Conservation (phyloP, 2,113 vertebrate species). For the Muntiacus reevesi region DNA sequence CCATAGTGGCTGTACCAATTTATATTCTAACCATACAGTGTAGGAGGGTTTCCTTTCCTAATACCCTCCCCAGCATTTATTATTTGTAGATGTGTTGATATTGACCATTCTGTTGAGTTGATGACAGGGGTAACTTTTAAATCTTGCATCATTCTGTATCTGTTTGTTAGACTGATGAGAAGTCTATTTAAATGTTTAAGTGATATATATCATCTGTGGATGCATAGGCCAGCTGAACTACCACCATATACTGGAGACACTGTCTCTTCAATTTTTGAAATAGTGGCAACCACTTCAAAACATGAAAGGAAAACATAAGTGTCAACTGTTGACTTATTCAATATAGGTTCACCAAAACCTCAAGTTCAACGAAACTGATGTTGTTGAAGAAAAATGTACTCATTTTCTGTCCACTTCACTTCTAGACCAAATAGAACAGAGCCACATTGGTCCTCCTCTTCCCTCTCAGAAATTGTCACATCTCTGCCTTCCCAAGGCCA, state of each 20-base stretch:
- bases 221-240: neutral
- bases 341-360: neutral
- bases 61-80: neutral
- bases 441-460: neutral
- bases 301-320: neutral
- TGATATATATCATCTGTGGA: neutral
- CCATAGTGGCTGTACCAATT: neutral
- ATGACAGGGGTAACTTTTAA: neutral
- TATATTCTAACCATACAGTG: neutral
- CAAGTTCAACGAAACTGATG: neutral
- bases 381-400: neutral
- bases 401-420: neutral
- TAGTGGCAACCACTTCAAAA: neutral
- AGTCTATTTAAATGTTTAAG: neutral
- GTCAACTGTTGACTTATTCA: neutral
- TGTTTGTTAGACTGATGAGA: neutral
- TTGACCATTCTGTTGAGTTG: neutral
- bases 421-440: neutral
- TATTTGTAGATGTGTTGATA: neutral
- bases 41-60: neutral
- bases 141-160: neutral
- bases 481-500: neutral
- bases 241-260: neutral
- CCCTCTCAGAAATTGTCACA: neutral
- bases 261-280: neutral